Evolutionary conservation across 2,113 vertebrate genomes (phyloP).

Genomic region (Bubalus kerabau): DNA sequence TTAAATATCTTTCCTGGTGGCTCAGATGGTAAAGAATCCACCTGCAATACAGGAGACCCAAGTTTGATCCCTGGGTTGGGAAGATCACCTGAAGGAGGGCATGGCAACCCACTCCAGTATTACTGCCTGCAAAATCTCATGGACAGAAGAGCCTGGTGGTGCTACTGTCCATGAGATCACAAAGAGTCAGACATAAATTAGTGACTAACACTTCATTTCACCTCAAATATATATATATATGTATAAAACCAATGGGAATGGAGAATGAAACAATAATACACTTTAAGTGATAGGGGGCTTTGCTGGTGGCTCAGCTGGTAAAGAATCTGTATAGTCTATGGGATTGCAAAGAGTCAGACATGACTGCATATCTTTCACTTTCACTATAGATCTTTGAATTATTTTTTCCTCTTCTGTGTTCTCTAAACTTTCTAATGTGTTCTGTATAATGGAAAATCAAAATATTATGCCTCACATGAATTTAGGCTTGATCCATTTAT

Average conservation of each 20-base stretch:
- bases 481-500: neutral
- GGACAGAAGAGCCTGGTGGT: neutral
- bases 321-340: neutral
- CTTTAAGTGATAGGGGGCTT: neutral
- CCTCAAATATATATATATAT: neutral
- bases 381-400: neutral
- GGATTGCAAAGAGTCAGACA: neutral
- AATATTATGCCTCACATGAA: neutral
- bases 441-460: neutral
- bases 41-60: neutral
- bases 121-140: neutral
- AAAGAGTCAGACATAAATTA: neutral
- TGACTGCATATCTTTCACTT: neutral
- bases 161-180: neutral
- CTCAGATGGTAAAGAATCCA: neutral
- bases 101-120: neutral
- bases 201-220: neutral
- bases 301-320: neutral
- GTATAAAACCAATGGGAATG: neutral
- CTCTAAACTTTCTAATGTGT: neutral
- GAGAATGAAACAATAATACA: neutral
- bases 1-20: neutral
- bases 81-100: neutral
- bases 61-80: neutral
- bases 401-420: neutral